Evolutionary conservation across 2,797 vertebrate genomes (phyloP).

Genomic region (Pithecia hirsuta): DNA sequence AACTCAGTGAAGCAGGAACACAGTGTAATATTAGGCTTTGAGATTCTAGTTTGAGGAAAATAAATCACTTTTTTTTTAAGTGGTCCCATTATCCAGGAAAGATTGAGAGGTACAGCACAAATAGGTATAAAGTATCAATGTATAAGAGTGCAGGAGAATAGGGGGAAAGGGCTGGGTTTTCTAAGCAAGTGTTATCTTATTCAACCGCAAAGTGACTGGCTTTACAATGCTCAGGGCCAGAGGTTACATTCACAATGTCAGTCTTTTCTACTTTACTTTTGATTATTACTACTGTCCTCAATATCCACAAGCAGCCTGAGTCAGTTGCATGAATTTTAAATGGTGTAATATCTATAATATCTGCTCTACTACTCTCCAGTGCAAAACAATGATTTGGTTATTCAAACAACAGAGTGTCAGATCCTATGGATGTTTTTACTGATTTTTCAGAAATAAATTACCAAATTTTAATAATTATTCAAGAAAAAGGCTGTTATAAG

Average conservation of each 20-base stretch:
- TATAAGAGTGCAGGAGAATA: background rate
- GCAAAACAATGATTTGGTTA: constrained; percentile 23
- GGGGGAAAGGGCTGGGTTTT: background rate
- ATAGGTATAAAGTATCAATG: background rate
- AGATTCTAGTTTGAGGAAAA: constrained; percentile 51
- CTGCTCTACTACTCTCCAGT: background rate
- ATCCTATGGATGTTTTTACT: background rate
- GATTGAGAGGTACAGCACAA: background rate
- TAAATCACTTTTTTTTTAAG: background rate
- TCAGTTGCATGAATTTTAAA: constrained; percentile 50
- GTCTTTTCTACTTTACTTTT: constrained; percentile 2
- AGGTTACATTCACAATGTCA: background rate
- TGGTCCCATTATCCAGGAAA: background rate
- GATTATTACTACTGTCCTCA: background rate
- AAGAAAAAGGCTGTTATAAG: constrained; percentile 32
- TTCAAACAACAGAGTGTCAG: constrained; percentile 14
- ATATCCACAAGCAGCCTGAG: background rate
- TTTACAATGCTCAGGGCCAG: background rate
- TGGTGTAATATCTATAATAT: background rate
- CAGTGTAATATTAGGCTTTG: background rate
- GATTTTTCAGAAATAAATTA: constrained; percentile 44
- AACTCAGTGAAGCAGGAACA: constrained; percentile 27
- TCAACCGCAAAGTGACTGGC: constrained; percentile 23
- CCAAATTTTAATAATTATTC: constrained; percentile 34
- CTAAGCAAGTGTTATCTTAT: background rate